phyloP scores from a whole-genome alignment of 2,113 vertebrate genomes.

The Trochalopteron elliotii region DNA sequence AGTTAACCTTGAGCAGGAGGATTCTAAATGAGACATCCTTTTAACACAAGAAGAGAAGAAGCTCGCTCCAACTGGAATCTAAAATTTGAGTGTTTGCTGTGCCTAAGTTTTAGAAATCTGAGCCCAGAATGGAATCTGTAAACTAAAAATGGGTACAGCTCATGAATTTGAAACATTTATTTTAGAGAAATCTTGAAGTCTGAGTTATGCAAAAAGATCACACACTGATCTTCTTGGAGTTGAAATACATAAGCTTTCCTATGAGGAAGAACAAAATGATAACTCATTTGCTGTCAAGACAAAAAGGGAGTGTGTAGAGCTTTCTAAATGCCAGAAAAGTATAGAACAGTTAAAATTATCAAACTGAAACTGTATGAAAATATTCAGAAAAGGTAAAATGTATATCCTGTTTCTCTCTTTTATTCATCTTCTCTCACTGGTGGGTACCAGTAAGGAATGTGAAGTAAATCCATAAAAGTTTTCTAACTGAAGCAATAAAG shows the following conservation, averaged over 20 bases:
- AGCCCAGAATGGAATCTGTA: conserved; percentile 18
- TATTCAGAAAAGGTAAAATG: not conserved
- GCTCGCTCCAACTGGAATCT: not conserved
- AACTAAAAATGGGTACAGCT: conserved; percentile 15
- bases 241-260: not conserved
- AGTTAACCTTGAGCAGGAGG: not conserved
- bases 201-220: not conserved
- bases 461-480: not conserved
- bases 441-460: not conserved
- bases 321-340: not conserved
- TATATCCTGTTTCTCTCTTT: not conserved
- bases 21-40: not conserved
- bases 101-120: not conserved
- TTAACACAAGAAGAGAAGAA: not conserved
- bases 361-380: not conserved
- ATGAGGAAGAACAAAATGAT: not conserved
- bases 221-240: not conserved
- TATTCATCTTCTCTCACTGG: not conserved
- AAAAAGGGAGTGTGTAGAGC: not conserved
- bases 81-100: not conserved
- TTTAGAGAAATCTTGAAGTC: not conserved
- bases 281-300: not conserved
- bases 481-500: not conserved
- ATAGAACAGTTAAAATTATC: not conserved
- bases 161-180: conserved; percentile 15